phyloP scores from a whole-genome alignment of 2,113 vertebrate genomes.

The Eudyptes chrysolophus region DNA sequence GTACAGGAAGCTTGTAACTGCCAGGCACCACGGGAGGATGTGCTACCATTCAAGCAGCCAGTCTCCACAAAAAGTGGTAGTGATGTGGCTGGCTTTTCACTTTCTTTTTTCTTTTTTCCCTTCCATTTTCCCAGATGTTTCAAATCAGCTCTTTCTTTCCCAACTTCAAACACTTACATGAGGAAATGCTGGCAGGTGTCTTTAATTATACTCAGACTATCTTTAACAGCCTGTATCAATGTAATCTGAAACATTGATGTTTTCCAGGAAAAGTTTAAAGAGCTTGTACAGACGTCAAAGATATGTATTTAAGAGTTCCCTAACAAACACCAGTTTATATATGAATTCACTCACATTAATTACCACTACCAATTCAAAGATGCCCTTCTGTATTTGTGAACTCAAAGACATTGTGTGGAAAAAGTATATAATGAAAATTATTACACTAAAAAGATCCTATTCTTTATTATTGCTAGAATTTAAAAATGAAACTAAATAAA shows the following conservation, averaged over 20 bases:
- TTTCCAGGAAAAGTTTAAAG: background rate
- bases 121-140: background rate
- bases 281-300: conserved; percentile 7
- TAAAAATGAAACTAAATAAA: background rate
- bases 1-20: background rate
- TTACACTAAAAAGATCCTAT: background rate
- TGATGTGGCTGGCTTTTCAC: background rate
- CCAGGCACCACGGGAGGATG: fast-evolving
- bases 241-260: background rate
- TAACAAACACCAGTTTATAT: background rate
- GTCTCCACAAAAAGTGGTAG: fast-evolving
- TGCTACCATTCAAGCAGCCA: background rate
- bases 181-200: background rate
- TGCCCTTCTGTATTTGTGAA: background rate
- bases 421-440: background rate
- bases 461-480: background rate
- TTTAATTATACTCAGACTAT: background rate
- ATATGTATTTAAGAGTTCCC: background rate
- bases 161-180: background rate
- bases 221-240: background rate
- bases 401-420: background rate
- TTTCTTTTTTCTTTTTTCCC: background rate
- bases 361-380: background rate
- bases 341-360: background rate
- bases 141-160: background rate